Evolutionary conservation across 2,113 vertebrate genomes (phyloP), one percentile per base, ranked within the genome.

Genomic region (Athene noctua): DNA sequence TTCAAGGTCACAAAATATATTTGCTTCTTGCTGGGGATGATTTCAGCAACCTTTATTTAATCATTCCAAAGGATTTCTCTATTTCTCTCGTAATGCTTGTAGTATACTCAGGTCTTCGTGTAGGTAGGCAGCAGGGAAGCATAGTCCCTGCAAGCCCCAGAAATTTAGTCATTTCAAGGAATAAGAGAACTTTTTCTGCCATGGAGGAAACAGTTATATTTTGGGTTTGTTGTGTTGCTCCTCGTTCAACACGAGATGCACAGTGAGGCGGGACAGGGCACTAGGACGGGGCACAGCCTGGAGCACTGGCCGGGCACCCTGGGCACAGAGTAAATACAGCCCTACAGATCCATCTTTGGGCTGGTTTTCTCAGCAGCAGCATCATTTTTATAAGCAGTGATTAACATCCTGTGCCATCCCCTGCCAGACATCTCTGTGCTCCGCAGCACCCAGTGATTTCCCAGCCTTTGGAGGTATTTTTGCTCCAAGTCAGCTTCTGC

Each of bases 1-100:
- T 94, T 94, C 95, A 95, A 94, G 96, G 86, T 95, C 96, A 86
- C 81, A 82, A 94, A 87, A 95, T 93, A 11, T 86, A 80, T 89
- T 94, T 95, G 67, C 81, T 62, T 92, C 89, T 95, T 86, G 38
- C 91, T 82, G 84, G 13, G 67, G 23, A 90, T 95, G 46, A 88
- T 94, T 96, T 86, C 84, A 66, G 71, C 63, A 80, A 78, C 62
- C 44, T 89, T 97, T 89, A 72, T 81, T 96, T 94, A 74, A 90
- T 96, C 74, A 77, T 88, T 94, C 20, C 68, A 27, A 34, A 79
- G 75, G 78, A 66, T 96, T 91, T 91, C 51, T 85, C 80, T 78
- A 61, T 15, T 79, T n/a, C 46, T 90, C 42, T 61, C 0, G 0
- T 42, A 66, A n/a, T 13, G 40, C 51, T 68, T 0, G 0, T 13